phyloP scores from a whole-genome alignment of 2,888 invertebrate genomes.

The Amiota communis region DNA sequence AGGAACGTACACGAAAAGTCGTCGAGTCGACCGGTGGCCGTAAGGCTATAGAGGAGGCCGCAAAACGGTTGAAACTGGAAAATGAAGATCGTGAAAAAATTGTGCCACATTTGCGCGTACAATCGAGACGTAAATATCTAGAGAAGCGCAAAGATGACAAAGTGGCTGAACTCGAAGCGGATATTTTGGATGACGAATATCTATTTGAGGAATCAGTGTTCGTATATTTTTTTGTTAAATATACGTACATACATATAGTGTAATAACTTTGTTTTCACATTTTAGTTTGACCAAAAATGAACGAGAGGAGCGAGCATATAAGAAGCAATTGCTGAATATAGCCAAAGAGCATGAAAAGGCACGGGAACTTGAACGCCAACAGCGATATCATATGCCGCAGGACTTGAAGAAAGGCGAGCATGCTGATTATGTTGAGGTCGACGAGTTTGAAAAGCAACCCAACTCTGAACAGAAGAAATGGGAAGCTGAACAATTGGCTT shows the following conservation, averaged over 20 bases:
- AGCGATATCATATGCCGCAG: slow-evolving; percentile 95
- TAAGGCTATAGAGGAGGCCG: slow-evolving; percentile 88
- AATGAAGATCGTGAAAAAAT: slow-evolving; percentile 88
- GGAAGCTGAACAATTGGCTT: slow-evolving; percentile 97
- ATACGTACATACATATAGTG: not conserved
- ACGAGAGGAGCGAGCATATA: slow-evolving; percentile 87
- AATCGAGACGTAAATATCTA: slow-evolving; percentile 94
- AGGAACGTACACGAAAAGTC: slow-evolving; percentile 88
- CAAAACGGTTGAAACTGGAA: slow-evolving; percentile 90
- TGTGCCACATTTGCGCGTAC: slow-evolving; percentile 89
- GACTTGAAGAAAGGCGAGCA: slow-evolving; percentile 84
- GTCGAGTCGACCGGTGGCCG: slow-evolving; percentile 78
- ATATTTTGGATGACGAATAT: slow-evolving; percentile 96
- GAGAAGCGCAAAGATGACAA: slow-evolving; percentile 98
- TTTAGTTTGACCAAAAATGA: slow-evolving; percentile 90
- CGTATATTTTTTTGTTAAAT: slow-evolving; percentile 67
- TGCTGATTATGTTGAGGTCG: slow-evolving; percentile 86
- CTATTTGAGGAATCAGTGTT: slow-evolving; percentile 91
- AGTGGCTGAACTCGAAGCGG: slow-evolving; percentile 93
- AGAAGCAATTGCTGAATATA: slow-evolving; percentile 89
- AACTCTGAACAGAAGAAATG: slow-evolving; percentile 93
- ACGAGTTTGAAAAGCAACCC: slow-evolving; percentile 87
- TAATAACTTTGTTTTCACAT: slow-evolving; percentile 25
- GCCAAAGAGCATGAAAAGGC: slow-evolving; percentile 98
- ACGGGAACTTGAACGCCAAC: slow-evolving; percentile 91